Percentiles rank a stretch among this genome's conserved stretches.
Evolutionary conservation across 2,113 vertebrate species (phyloP).

Genomic region (Furnarius figulus): DNA sequence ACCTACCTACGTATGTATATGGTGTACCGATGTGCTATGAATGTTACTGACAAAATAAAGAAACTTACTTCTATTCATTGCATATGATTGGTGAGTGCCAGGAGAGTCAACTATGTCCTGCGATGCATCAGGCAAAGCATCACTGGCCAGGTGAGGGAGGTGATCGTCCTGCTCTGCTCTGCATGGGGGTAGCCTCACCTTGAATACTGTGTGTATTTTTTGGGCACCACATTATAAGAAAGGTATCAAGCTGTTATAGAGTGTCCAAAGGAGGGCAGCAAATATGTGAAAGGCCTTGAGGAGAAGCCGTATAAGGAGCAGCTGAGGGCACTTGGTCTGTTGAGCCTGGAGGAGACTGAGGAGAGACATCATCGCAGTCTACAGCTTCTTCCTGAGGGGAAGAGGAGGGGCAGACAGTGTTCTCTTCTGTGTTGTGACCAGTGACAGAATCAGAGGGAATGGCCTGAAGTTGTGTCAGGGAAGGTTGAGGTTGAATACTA

Average conservation of each 20-base stretch:
- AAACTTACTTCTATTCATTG: not conserved
- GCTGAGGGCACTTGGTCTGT: not conserved
- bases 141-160: not conserved
- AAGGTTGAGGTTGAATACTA: not conserved
- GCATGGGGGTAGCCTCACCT: not conserved
- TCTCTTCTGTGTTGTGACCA: not conserved
- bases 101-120: too few relatives aligned
- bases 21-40: not conserved
- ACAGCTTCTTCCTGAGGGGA: not conserved
- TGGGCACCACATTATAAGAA: not conserved
- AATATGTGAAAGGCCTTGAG: not conserved
- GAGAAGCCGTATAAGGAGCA: not conserved
- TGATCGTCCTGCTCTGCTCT: not conserved
- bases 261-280: not conserved
- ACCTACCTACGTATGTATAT: not conserved
- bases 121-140: too few relatives aligned
- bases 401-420: not conserved
- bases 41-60: not conserved
- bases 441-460: not conserved
- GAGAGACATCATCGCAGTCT: not conserved
- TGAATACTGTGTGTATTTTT: not conserved
- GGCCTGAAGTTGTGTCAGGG: not conserved
- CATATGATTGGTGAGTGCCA: not conserved
- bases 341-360: not conserved
- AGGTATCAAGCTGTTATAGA: not conserved